Evolutionary conservation across 1,140 invertebrate species (phyloP), one percentile per base, ranked within the genome.

Genomic region (Anoplophora glabripennis): DNA sequence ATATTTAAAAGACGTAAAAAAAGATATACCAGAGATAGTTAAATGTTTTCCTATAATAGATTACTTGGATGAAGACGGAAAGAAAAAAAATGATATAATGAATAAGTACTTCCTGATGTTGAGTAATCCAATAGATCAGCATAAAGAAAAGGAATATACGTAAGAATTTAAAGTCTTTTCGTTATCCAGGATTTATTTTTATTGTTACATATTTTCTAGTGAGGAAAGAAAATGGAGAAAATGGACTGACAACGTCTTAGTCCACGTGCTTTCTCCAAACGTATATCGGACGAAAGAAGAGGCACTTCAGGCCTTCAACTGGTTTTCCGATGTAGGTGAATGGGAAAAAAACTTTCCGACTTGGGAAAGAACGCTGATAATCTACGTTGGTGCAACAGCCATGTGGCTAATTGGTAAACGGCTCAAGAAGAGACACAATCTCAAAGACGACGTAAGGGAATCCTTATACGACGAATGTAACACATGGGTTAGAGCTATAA

Each of bases 41-140:
- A 82, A 87, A 45, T 94, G 82, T 79, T 98, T 96, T 79, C 93
- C 94, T 7, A 78, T 77, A 4, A 81, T 92, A 1, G 84, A 80
- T 11, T 88, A 80, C 68, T 74, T 81, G 8, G 87, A 90, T 75
- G 84, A 92, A 36, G 76, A 84, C 36, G 87, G 86, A 14, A 83
- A 84, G 46, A 78, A 82, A 35, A 83, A 85, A 53, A 80, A 80
- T 44, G 93, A 96, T 71, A 89, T 95, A 62, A 83, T 94, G 65
- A 99, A 99, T 75, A 93, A 91, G 76, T 99, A 99, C 77, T 97
- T 93, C 72, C 72, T 99, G 0, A 99, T 99, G 94, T 88, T 70
- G 9, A 66, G 58, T 42, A 56, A 51, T 38, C 21, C 49, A 45
- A 12, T 21, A 49, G 36, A 48, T 36, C 53, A 45, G 36, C 46